Percentiles rank a stretch among this genome's conserved stretches.
Evolutionary conservation across 2,797 vertebrate species (phyloP).

Genomic region (Trachops cirrhosus): DNA sequence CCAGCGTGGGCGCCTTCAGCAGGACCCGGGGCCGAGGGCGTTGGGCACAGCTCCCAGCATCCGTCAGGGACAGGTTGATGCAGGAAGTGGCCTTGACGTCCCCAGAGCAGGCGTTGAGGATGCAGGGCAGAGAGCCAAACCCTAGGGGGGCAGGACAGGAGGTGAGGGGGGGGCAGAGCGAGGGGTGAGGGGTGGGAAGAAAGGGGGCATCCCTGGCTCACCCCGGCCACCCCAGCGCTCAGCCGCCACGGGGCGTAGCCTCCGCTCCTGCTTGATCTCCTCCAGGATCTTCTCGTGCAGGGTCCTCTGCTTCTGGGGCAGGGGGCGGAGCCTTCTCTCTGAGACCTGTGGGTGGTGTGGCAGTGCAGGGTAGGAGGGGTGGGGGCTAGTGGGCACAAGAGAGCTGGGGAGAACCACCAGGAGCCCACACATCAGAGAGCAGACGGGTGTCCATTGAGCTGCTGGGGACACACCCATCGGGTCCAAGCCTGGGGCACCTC

Average conservation of each 20-base stretch:
- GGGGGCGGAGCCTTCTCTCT: constrained; percentile 89
- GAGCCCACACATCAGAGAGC: background rate
- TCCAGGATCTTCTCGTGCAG: constrained; percentile 94
- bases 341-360: constrained; percentile 83
- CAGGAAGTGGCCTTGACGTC: constrained; percentile 91
- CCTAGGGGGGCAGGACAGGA: constrained; percentile 76
- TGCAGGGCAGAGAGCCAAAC: constrained; percentile 94
- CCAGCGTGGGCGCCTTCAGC: constrained; percentile 95
- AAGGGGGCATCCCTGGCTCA: background rate
- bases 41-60: background rate
- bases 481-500: background rate
- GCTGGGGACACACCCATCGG: background rate
- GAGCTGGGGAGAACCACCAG: background rate
- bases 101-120: constrained; percentile 87
- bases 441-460: background rate
- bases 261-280: constrained; percentile 93
- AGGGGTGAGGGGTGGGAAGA: background rate
- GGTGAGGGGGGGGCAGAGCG: fast-evolving
- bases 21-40: constrained; percentile 86
- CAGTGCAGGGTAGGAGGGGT: background rate
- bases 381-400: fast-evolving
- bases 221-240: constrained; percentile 76
- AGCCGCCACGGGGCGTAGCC: constrained; percentile 88
- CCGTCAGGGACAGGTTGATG: constrained; percentile 88
- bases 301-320: constrained; percentile 88